Percentiles rank a stretch among this genome's conserved stretches.
These are phyloP conservation scores for Prochilodus magdalenae DNA, from an alignment of 2,113 vertebrate genomes.

Conservation along the genomic window DNA sequence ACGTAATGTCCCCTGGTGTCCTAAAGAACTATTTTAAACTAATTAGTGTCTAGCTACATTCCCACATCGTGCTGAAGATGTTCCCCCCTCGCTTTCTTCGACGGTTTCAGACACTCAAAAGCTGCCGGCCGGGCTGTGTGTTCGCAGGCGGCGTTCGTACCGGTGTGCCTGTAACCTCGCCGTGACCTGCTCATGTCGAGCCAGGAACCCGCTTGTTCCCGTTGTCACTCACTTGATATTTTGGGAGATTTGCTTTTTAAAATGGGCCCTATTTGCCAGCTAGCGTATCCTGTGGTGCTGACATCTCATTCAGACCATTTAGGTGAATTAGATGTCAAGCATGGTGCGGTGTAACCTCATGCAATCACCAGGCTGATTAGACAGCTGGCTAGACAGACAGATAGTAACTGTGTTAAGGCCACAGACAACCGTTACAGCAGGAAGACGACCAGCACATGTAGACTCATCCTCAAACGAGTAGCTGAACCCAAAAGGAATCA, in stretches of 20 bases:
- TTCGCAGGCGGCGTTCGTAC: not conserved
- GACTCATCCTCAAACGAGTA: too few species aligned
- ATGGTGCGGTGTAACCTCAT: not conserved
- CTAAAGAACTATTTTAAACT: constrained; percentile 49
- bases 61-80: not conserved
- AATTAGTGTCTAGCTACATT: constrained; percentile 46
- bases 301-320: not conserved
- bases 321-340: not conserved
- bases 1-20: constrained; percentile 16
- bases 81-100: not conserved
- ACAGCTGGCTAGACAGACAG: not conserved
- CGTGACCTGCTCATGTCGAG: not conserved
- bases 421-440: not conserved
- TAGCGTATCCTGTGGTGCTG: not conserved
- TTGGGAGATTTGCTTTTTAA: not conserved
- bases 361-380: not conserved
- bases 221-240: not conserved
- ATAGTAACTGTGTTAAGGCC: constrained; percentile 29
- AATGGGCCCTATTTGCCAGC: not conserved
- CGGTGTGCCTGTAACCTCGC: not conserved
- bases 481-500: too few species aligned
- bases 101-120: not conserved
- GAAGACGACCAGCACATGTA: too few species aligned
- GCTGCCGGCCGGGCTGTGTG: not conserved
- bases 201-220: not conserved